Percentiles rank a stretch among this genome's conserved stretches.
These are phyloP conservation scores for Watersipora subatra DNA, from an alignment of 1,140 invertebrate genomes.

Conservation along the genomic window DNA sequence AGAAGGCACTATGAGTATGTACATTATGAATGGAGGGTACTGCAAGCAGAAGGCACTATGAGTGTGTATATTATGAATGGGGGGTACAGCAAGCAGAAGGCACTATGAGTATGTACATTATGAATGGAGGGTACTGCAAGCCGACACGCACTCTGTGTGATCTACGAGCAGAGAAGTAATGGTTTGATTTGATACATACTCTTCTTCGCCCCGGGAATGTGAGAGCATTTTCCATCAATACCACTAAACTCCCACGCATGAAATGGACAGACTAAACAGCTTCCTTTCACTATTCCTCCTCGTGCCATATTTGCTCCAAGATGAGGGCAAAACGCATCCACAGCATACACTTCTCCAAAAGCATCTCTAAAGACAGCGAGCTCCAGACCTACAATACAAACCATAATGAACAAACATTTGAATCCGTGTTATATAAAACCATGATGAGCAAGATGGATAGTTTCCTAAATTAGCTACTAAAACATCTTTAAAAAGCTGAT, in stretches of 20 bases:
- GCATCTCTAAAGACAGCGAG: slow-evolving; percentile 59
- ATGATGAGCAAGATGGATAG: neutral
- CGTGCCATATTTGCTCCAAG: slow-evolving; percentile 69
- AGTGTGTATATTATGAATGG: too few species aligned
- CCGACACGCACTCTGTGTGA: too few species aligned
- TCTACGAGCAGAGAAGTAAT: too few species aligned
- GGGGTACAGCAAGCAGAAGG: too few species aligned
- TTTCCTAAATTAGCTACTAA: neutral
- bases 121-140: too few species aligned
- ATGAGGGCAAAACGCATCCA: slow-evolving; percentile 79
- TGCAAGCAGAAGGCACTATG: too few species aligned
- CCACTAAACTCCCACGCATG: slow-evolving; percentile 70
- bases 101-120: too few species aligned
- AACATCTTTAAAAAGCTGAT: neutral
- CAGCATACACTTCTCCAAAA: slow-evolving; percentile 48
- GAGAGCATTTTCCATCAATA: slow-evolving; percentile 53
- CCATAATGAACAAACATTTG: neutral
- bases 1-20: too few species aligned
- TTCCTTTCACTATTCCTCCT: slow-evolving; percentile 55
- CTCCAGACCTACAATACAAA: slow-evolving; percentile 50
- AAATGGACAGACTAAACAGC: slow-evolving; percentile 72
- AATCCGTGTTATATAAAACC: neutral
- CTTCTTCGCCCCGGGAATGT: slow-evolving; percentile 54
- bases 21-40: too few species aligned
- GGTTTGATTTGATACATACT: too few species aligned